phyloP scores from a whole-genome alignment of 2,888 invertebrate genomes.

The Lasiommata megera region DNA sequence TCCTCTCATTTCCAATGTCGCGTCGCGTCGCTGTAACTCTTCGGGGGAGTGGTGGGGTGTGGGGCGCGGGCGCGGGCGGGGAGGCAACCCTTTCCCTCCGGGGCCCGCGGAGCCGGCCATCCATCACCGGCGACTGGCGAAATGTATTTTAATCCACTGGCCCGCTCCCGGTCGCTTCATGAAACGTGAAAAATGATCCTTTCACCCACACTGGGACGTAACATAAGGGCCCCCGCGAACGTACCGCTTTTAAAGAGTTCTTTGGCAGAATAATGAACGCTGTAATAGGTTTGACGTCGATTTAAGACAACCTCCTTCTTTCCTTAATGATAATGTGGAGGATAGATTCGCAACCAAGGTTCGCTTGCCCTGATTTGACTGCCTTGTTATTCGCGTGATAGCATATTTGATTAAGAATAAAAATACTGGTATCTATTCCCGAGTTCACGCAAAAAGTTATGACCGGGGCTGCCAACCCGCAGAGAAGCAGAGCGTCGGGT shows the following conservation, averaged over 20 bases:
- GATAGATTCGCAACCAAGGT: too few relatives aligned
- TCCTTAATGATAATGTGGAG: too few relatives aligned
- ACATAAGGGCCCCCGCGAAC: neutral
- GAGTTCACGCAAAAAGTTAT: too few relatives aligned
- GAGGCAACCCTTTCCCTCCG: conserved; percentile 65
- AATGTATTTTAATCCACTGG: conserved; percentile 81
- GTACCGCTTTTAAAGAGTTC: neutral
- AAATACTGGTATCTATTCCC: too few relatives aligned
- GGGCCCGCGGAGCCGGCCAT: conserved; percentile 46
- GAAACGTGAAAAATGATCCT: conserved; percentile 80
- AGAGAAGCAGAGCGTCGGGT: too few relatives aligned
- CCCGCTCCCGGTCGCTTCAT: conserved; percentile 71
- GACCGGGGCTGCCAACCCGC: too few relatives aligned
- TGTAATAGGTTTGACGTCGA: too few relatives aligned
- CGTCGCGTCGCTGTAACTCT: conserved; percentile 44
- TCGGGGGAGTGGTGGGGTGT: conserved; percentile 16
- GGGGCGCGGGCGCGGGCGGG: conserved; percentile 30
- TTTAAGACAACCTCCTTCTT: too few relatives aligned
- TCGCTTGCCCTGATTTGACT: too few relatives aligned
- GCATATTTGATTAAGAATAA: too few relatives aligned
- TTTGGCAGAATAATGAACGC: too few relatives aligned
- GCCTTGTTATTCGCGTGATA: too few relatives aligned
- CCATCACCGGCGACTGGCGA: conserved; percentile 71
- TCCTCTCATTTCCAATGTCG: conserved; percentile 43
- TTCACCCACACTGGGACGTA: conserved; percentile 42